Percentiles rank a stretch among this genome's conserved stretches.
These are phyloP conservation scores for Drosophila obscura DNA, from an alignment of 1,140 invertebrate genomes.

Conservation along the genomic window DNA sequence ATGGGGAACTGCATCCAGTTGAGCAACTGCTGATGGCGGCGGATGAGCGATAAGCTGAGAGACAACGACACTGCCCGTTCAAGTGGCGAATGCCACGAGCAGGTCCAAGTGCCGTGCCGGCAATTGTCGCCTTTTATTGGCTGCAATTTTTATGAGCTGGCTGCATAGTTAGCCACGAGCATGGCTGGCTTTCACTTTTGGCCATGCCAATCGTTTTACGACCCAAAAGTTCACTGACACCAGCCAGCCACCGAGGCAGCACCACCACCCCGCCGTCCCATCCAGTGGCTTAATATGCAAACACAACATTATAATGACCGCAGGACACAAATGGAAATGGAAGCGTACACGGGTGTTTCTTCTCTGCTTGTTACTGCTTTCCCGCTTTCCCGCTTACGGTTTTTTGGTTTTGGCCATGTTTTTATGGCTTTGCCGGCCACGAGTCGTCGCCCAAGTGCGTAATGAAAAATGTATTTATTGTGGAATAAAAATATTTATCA, in stretches of 20 bases:
- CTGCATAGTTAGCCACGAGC: conserved; percentile 61
- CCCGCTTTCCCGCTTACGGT: background rate
- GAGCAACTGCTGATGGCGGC: conserved; percentile 37
- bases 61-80: conserved; percentile 29
- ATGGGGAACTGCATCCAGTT: conserved; percentile 55
- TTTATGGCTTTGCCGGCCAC: conserved; percentile 67
- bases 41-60: conserved; percentile 36
- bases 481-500: conserved; percentile 79
- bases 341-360: conserved; percentile 19
- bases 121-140: conserved; percentile 71
- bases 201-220: conserved; percentile 61
- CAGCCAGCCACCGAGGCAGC: background rate
- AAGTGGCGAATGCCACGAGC: conserved; percentile 23
- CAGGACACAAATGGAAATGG: conserved; percentile 72
- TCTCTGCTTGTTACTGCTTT: background rate
- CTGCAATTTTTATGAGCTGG: conserved; percentile 68
- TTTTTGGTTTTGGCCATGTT: conserved; percentile 57
- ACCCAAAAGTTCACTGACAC: conserved; percentile 53
- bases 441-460: conserved; percentile 54
- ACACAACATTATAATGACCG: conserved; percentile 71
- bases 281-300: conserved; percentile 64
- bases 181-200: conserved; percentile 59
- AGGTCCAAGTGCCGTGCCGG: conserved; percentile 20
- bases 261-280: conserved; percentile 6
- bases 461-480: conserved; percentile 76